These are phyloP conservation scores for Syritta pipiens DNA, from an alignment of 2,888 invertebrate species.

Conservation along the genomic window DNA sequence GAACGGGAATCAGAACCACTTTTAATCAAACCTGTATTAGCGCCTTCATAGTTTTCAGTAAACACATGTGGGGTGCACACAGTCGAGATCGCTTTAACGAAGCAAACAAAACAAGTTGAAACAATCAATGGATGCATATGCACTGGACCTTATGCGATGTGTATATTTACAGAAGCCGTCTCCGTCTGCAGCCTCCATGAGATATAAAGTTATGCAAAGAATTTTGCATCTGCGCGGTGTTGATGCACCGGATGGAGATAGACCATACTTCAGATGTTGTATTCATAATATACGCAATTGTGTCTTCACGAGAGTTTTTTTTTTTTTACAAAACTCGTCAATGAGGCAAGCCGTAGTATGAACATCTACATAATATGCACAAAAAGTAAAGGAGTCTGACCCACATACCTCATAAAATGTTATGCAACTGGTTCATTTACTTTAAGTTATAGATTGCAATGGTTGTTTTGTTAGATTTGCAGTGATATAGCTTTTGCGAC, in stretches of 20 bases:
- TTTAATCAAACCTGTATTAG: slow-evolving; percentile 44
- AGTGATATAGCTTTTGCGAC: too few species aligned
- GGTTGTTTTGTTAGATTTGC: not conserved
- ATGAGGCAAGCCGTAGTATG: slow-evolving; percentile 37
- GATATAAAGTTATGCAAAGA: too few species aligned
- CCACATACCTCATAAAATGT: slow-evolving; percentile 16
- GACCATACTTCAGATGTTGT: too few species aligned
- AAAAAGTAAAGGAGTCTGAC: slow-evolving; percentile 36
- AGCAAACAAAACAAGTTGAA: slow-evolving; percentile 10
- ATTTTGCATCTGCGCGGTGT: too few species aligned
- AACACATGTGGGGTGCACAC: slow-evolving; percentile 10
- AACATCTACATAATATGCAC: slow-evolving; percentile 41
- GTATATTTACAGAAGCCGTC: too few species aligned
- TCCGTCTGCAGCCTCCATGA: too few species aligned
- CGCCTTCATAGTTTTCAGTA: slow-evolving; percentile 21
- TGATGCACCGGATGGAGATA: too few species aligned
- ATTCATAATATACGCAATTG: too few species aligned
- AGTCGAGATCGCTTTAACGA: too few species aligned
- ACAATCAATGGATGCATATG: slow-evolving; percentile 1
- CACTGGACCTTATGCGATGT: too few species aligned
- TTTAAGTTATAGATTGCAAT: slow-evolving; percentile 12
- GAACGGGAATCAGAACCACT: slow-evolving; percentile 22
- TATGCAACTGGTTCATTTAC: slow-evolving; percentile 23
- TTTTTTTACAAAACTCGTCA: slow-evolving; percentile 36
- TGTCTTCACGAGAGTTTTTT: slow-evolving; percentile 32